Conservation (phyloP, 2,797 vertebrate genomes). For the Microhierax caerulescens region DNA sequence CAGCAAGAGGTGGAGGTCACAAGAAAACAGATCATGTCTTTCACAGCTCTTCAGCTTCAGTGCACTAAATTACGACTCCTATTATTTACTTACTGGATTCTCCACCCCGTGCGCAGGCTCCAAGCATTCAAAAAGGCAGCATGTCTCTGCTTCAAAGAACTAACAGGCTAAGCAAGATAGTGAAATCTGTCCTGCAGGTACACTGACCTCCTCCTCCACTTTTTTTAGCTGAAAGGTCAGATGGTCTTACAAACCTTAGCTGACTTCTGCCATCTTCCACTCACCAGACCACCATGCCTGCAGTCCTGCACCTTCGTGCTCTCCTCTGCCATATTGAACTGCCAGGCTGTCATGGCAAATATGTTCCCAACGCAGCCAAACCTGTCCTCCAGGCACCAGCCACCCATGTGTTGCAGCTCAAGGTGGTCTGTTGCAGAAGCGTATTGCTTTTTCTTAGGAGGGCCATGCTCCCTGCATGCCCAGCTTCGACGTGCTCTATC, state of each 20-base stretch:
- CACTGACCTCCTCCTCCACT: not conserved
- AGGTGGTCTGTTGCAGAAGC: not conserved
- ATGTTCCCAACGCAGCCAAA: not conserved
- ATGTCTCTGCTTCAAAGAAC: conserved; percentile 32
- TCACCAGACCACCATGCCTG: not conserved
- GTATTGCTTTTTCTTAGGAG: not conserved
- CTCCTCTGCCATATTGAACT: not conserved
- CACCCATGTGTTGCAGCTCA: not conserved
- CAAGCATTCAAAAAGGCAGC: conserved; percentile 1
- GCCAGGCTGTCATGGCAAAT: not conserved
- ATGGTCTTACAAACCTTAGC: not conserved
- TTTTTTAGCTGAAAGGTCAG: not conserved
- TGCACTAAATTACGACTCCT: conserved; percentile 8
- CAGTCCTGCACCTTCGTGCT: not conserved
- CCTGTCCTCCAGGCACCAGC: not conserved
- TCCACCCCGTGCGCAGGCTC: not conserved
- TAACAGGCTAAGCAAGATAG: not conserved
- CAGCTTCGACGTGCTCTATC: not conserved
- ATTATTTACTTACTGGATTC: conserved; percentile 37
- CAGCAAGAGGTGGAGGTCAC: conserved; percentile 48
- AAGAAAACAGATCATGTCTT: conserved; percentile 46
- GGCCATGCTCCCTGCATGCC: not conserved
- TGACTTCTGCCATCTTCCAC: not conserved
- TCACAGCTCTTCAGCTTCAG: conserved; percentile 37
- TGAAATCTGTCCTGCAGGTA: not conserved